phyloP scores from a whole-genome alignment of 2,797 vertebrate genomes.

The Tolypeutes matacus region DNA sequence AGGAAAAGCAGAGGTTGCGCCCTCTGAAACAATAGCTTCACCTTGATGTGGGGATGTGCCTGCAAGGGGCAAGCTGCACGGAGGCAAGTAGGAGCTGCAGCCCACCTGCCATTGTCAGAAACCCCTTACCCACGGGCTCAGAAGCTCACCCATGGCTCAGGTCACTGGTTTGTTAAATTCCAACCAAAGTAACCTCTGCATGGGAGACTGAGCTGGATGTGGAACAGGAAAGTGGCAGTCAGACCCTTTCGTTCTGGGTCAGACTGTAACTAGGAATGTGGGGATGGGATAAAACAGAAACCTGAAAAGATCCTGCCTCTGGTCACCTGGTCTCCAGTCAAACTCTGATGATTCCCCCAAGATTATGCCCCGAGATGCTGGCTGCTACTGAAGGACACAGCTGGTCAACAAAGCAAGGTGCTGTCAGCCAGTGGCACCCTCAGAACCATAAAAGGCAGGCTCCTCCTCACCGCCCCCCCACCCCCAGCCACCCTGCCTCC shows the following conservation, averaged over 20 bases:
- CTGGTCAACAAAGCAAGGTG: accelerated
- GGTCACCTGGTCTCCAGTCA: not conserved
- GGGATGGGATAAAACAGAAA: not conserved
- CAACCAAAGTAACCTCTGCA: not conserved
- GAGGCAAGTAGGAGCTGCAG: accelerated
- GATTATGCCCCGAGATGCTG: not conserved
- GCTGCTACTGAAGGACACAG: not conserved
- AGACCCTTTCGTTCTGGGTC: not conserved
- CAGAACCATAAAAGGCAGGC: not conserved
- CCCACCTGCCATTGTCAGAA: not conserved
- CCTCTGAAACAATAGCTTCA: too few species aligned
- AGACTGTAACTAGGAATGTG: not conserved
- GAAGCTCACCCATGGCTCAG: not conserved
- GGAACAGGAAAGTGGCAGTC: too few species aligned
- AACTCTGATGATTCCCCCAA: not conserved
- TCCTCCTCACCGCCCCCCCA: too few species aligned
- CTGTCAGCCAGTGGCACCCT: not conserved
- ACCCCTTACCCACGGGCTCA: not conserved
- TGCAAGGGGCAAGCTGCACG: not conserved
- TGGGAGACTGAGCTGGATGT: too few species aligned
- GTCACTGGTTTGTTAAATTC: not conserved
- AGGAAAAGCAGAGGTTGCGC: not conserved
- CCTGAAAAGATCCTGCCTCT: not conserved
- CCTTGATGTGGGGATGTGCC: accelerated
- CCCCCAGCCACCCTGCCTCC: accelerated